phyloP scores from a whole-genome alignment of 2,888 invertebrate species.

The Philhelius pedissequus region DNA sequence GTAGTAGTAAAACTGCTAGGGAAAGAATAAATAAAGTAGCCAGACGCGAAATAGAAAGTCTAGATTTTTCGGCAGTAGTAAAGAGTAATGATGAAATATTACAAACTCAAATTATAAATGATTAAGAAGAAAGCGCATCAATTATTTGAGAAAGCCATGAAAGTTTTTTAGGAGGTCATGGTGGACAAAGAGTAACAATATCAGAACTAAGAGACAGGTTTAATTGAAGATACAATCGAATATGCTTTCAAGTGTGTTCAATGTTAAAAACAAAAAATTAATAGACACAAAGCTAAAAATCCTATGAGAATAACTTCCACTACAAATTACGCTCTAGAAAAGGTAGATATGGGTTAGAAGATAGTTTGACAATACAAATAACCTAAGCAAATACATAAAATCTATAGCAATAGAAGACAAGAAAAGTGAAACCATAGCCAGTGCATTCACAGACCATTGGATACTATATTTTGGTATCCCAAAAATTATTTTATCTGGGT shows the following conservation, averaged over 20 bases:
- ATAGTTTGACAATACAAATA: constrained; percentile 9
- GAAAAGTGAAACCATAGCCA: background rate
- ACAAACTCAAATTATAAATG: background rate
- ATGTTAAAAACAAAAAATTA: background rate
- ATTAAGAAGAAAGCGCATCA: background rate
- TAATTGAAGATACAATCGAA: background rate
- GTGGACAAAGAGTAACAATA: constrained; percentile 9
- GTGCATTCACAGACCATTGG: background rate
- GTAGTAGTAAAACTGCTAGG: background rate
- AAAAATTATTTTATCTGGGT: background rate
- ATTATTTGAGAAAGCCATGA: background rate
- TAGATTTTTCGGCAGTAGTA: too few species aligned
- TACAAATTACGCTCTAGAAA: background rate
- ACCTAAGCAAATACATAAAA: constrained; percentile 1
- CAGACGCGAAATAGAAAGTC: background rate
- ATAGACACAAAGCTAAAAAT: constrained; percentile 9
- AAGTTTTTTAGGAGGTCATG: constrained; percentile 15
- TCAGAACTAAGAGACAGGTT: background rate
- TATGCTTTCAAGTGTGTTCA: too few species aligned
- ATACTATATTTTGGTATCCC: constrained; percentile 10
- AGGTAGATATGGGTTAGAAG: constrained; percentile 6
- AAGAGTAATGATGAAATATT: too few species aligned
- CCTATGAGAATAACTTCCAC: background rate
- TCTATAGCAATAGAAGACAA: background rate
- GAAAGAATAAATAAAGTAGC: background rate